Percentiles rank a stretch among this genome's conserved stretches.
phyloP scores from a whole-genome alignment of 2,888 invertebrate genomes.

The Artemia sinica region DNA sequence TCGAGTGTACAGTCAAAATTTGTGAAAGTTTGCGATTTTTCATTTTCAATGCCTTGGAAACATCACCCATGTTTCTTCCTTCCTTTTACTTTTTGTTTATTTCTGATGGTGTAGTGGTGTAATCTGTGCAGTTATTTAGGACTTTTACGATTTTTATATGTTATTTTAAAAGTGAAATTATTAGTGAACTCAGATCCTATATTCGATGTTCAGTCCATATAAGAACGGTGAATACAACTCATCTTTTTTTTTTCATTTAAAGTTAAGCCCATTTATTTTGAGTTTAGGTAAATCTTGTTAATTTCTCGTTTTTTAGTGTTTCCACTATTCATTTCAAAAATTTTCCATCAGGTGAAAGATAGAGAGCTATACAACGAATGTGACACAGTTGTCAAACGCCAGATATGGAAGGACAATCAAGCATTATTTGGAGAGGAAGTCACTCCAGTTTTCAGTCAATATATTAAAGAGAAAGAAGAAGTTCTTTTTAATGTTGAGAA shows the following conservation, averaged over 20 bases:
- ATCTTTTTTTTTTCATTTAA: neutral
- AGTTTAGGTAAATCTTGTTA: neutral
- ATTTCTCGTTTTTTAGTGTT: conserved; percentile 19
- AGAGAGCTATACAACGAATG: conserved; percentile 80
- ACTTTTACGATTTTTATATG: too few species aligned
- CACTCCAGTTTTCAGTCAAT: conserved; percentile 77
- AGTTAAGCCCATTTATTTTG: too few species aligned
- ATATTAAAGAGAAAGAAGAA: conserved; percentile 82
- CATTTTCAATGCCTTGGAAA: too few species aligned
- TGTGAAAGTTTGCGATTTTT: too few species aligned
- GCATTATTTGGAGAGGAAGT: conserved; percentile 92
- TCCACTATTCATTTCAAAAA: conserved; percentile 8
- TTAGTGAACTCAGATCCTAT: too few species aligned
- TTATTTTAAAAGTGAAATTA: too few species aligned
- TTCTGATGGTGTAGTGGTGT: too few species aligned
- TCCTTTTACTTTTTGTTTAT: too few species aligned
- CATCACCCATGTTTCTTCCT: too few species aligned
- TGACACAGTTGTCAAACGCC: conserved; percentile 87
- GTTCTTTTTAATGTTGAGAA: conserved; percentile 72
- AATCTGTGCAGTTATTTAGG: too few species aligned
- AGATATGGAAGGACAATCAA: conserved; percentile 96
- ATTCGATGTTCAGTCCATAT: neutral
- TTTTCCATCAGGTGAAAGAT: conserved; percentile 39
- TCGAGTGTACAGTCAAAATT: too few species aligned
- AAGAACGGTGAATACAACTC: neutral